Percentiles rank a stretch among this genome's conserved stretches.
Evolutionary conservation across 2,113 vertebrate genomes (phyloP).

Genomic region (Atractosteus spatula): DNA sequence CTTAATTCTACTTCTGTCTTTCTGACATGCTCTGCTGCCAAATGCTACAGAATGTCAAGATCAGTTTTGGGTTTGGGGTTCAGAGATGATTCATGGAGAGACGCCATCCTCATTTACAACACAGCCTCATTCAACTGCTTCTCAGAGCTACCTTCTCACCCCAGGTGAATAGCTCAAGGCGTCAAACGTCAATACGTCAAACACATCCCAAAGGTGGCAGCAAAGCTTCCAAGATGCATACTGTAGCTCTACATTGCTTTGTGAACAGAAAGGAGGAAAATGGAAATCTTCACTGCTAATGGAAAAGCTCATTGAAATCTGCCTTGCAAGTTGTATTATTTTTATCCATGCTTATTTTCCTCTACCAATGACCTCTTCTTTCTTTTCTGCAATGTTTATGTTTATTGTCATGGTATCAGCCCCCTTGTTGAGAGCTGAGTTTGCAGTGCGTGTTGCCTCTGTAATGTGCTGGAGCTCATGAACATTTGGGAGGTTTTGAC

Average conservation of each 20-base stretch:
- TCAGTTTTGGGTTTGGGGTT: not conserved
- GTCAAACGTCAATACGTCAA: not conserved
- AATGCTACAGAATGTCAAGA: not conserved
- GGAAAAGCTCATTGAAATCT: not conserved
- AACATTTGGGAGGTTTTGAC: too few relatives aligned
- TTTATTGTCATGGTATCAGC: not conserved
- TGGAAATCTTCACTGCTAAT: not conserved
- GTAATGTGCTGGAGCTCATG: too few relatives aligned
- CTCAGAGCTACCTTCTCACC: not conserved
- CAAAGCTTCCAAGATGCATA: not conserved
- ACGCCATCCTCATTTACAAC: not conserved
- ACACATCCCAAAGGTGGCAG: constrained; percentile 12
- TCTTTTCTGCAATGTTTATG: not conserved
- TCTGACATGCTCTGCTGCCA: not conserved
- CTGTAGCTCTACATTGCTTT: constrained; percentile 5
- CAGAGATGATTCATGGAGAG: not conserved
- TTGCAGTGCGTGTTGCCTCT: not conserved
- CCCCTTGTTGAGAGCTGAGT: not conserved
- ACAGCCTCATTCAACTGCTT: not conserved
- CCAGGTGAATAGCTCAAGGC: not conserved
- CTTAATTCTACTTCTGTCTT: not conserved
- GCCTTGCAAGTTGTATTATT: not conserved
- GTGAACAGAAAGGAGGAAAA: not conserved
- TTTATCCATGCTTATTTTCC: constrained; percentile 4
- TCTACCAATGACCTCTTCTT: not conserved